phyloP scores from a whole-genome alignment of 1,140 invertebrate species.

The Riptortus pedestris region DNA sequence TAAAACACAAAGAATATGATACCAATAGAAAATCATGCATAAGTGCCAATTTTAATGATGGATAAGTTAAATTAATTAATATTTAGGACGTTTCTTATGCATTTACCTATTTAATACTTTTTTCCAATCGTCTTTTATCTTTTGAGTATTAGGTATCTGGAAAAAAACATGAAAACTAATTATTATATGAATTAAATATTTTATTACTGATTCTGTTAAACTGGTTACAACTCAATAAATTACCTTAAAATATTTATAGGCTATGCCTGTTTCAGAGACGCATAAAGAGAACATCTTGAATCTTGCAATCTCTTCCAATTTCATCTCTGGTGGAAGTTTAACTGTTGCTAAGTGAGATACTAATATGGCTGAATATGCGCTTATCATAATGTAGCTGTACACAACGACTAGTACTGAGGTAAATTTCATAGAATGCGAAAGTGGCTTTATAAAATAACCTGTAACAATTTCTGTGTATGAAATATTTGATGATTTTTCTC shows the following conservation, averaged over 20 bases:
- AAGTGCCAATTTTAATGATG: too few relatives aligned
- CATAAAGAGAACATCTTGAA: not conserved
- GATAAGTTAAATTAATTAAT: too few relatives aligned
- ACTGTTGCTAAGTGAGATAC: not conserved
- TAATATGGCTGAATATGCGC: not conserved
- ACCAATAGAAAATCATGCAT: too few relatives aligned
- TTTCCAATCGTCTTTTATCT: not conserved
- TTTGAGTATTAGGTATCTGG: not conserved
- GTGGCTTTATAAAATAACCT: not conserved
- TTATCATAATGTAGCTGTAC: not conserved
- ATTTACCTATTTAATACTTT: too few relatives aligned
- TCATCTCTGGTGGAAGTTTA: not conserved
- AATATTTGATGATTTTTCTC: too few relatives aligned
- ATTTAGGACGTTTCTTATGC: too few relatives aligned
- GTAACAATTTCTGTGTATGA: too few relatives aligned
- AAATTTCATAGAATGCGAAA: not conserved
- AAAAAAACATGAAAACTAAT: not conserved
- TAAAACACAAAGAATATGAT: too few relatives aligned
- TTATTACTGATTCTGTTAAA: not conserved
- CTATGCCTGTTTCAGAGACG: conserved; percentile 1
- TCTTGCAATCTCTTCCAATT: not conserved
- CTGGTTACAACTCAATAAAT: not conserved
- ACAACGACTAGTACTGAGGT: not conserved
- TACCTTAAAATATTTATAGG: not conserved
- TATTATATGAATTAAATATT: not conserved